A percentile compares a stretch with the other conserved stretches of the same genome.
phyloP scores from a whole-genome alignment of 2,113 vertebrate genomes.

The Acanthisitta chloris region DNA sequence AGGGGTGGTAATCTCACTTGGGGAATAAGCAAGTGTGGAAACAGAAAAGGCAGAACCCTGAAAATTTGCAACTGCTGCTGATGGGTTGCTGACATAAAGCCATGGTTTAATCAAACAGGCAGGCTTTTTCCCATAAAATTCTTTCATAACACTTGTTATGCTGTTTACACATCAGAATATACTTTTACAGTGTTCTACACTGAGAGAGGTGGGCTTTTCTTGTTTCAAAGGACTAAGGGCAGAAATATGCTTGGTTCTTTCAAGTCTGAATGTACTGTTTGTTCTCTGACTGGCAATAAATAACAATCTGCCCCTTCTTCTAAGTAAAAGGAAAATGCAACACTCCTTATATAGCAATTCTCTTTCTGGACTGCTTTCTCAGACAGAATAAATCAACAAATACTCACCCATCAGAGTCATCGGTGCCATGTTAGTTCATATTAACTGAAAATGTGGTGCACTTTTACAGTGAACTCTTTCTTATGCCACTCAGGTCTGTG shows the following conservation, averaged over 20 bases:
- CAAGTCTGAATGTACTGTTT: neutral
- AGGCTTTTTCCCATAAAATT: neutral
- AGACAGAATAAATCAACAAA: neutral
- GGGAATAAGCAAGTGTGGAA: neutral
- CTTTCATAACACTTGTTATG: neutral
- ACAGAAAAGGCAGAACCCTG: neutral
- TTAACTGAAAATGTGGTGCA: neutral
- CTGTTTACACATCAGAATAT: neutral
- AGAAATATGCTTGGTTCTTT: neutral
- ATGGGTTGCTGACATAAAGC: neutral
- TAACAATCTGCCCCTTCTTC: neutral
- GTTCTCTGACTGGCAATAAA: neutral
- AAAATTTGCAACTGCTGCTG: neutral
- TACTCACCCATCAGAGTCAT: neutral
- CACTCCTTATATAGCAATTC: neutral
- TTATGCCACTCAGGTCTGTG: neutral
- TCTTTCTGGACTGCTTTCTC: neutral
- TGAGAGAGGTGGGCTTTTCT: fast-evolving
- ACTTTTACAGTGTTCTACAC: neutral
- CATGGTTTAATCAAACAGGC: neutral
- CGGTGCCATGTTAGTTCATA: neutral
- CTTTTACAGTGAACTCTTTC: neutral
- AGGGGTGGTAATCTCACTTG: neutral
- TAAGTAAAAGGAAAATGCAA: neutral
- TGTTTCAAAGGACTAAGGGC: neutral